phyloP scores from a whole-genome alignment of 2,888 invertebrate genomes.

The Arenicola marina region DNA sequence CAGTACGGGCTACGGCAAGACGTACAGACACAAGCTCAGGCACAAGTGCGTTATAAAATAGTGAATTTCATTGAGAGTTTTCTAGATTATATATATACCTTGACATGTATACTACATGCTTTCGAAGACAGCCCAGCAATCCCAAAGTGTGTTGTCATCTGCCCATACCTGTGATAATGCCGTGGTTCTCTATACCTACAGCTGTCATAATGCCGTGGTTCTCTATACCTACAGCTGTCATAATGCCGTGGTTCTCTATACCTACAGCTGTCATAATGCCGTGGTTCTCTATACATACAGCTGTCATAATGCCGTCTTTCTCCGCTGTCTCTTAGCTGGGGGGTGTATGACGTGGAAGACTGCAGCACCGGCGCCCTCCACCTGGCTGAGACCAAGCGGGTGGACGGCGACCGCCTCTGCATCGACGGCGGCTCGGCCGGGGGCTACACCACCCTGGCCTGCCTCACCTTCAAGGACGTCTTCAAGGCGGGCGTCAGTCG shows the following conservation, averaged over 20 bases:
- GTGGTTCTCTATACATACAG: too few species aligned
- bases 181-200: background rate
- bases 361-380: conserved; percentile 55
- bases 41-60: conserved; percentile 46
- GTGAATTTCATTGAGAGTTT: too few species aligned
- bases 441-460: conserved; percentile 57
- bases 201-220: too few species aligned
- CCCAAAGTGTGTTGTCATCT: too few species aligned
- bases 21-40: conserved; percentile 55
- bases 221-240: too few species aligned
- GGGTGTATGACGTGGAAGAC: conserved; percentile 61
- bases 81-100: too few species aligned
- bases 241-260: too few species aligned
- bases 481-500: conserved; percentile 56
- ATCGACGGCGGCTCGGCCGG: conserved; percentile 63
- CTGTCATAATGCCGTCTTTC: too few species aligned
- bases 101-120: too few species aligned
- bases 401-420: conserved; percentile 55
- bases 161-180: too few species aligned
- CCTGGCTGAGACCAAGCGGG: conserved; percentile 45
- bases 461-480: conserved; percentile 52
- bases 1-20: conserved; percentile 60
- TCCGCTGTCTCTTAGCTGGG: conserved; percentile 58
- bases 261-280: too few species aligned
- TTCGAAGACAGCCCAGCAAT: too few species aligned